Base-by-base conservation (phyloP, 1,140 invertebrate species). In the Aphidius ervi region DNA sequence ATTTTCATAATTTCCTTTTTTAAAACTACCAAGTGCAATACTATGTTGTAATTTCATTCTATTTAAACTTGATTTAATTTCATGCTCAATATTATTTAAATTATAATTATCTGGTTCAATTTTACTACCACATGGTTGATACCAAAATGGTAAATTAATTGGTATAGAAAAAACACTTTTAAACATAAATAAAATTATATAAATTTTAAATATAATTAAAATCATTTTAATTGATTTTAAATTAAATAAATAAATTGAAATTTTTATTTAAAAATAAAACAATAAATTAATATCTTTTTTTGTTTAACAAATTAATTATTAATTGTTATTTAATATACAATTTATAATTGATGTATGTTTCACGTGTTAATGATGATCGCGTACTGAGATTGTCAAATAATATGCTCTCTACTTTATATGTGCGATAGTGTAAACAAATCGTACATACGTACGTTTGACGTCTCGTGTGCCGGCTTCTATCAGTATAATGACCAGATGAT, bases 301-400 rank as follows among this genome's bases (percentile, higher is more conserved):
- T n/a, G n/a, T n/a, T n/a, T n/a, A n/a, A n/a, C n/a, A 31, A 16
- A 16, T 48, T 2, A 23, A 16, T 6, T 1, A 48, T 7, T 10
- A 48, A 48, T n/a, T 48, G 10, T 23, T 1, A 6, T 48, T 10
- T 48, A 10, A 43, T 43, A 16, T 16, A 16, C 42, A 43, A 43
- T 6, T 7, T 7, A 9, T 8, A 54, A 6, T 37, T 41, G 2
- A 59, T 45, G 45, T 41, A 53, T 57, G 58, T 46, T 63, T 39
- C 9, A 49, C 46, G 58, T 50, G 42, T 61, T 62, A 67, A 66
- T 63, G 62, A 63, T 65, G 65, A 70, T 71, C 55, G 66, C 57
- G 65, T 69, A 79, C 75, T 79, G 76, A 74, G 73, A 75, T 78
- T 77, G 74, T 75, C 75, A 76, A 77, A 77, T 68, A 69, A 65